Percentiles rank a stretch among this genome's conserved stretches.
Evolutionary conservation across 2,888 invertebrate species (phyloP).

Genomic region (Heliconius erato): DNA sequence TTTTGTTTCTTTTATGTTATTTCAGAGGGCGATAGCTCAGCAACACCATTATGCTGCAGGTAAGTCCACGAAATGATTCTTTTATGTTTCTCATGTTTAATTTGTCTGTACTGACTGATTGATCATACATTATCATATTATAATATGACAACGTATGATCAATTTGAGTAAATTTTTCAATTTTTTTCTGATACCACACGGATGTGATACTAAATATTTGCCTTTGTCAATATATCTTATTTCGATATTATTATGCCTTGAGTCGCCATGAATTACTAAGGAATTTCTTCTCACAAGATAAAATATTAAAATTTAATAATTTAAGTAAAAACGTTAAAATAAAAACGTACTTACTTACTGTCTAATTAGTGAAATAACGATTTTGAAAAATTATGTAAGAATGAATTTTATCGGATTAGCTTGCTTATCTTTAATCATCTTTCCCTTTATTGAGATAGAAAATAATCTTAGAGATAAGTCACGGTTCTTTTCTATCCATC

Average conservation of each 20-base stretch:
- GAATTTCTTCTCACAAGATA: too few species aligned
- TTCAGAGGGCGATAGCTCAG: constrained; percentile 89
- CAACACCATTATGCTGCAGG: constrained; percentile 88
- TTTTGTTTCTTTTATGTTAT: constrained; percentile 71
- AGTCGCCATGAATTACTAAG: too few species aligned
- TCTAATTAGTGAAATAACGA: background rate
- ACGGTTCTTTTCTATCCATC: background rate
- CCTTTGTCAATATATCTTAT: too few species aligned
- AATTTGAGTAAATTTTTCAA: too few species aligned
- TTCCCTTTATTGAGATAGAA: background rate
- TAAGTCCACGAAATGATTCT: constrained; percentile 69
- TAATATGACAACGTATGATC: background rate
- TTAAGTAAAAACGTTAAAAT: too few species aligned
- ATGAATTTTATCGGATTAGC: background rate
- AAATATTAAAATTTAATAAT: too few species aligned
- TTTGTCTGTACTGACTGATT: background rate
- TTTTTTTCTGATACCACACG: too few species aligned
- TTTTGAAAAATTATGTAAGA: background rate
- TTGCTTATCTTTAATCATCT: background rate
- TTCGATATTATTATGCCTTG: too few species aligned
- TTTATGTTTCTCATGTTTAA: constrained; percentile 1
- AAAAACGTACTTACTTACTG: too few species aligned
- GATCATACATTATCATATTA: too few species aligned
- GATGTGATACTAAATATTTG: background rate
- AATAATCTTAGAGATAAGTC: background rate